phyloP scores from a whole-genome alignment of 2,888 invertebrate genomes.

The Schizaphis graminum region DNA sequence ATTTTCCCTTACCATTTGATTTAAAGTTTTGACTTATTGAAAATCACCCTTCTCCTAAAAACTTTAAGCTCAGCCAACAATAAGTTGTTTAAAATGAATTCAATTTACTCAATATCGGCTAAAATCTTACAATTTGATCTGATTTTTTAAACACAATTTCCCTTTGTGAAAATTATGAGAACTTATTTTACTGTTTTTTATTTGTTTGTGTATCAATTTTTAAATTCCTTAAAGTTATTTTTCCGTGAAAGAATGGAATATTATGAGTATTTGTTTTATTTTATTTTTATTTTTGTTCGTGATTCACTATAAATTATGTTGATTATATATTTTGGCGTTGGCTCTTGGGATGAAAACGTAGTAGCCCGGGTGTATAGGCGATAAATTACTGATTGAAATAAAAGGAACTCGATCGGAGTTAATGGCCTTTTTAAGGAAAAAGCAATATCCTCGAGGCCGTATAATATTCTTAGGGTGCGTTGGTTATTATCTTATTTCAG shows the following conservation, averaged over 20 bases:
- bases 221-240: not conserved
- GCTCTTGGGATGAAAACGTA: conserved; percentile 30
- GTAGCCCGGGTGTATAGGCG: conserved; percentile 12
- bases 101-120: conserved; percentile 18
- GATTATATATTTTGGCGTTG: conserved; percentile 52
- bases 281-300: not conserved
- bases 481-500: conserved; percentile 52
- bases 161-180: not conserved
- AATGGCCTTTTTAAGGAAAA: conserved; percentile 59
- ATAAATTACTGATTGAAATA: conserved; percentile 64
- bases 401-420: conserved; percentile 62
- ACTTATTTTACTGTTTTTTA: not conserved
- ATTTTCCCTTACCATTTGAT: not conserved
- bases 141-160: conserved; percentile 24
- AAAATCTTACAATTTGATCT: conserved; percentile 22
- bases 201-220: conserved; percentile 8
- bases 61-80: conserved; percentile 2
- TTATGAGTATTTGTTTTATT: not conserved
- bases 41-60: not conserved
- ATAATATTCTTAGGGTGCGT: conserved; percentile 54
- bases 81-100: conserved; percentile 33
- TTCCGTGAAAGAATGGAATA: not conserved
- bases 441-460: conserved; percentile 50
- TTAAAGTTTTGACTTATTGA: conserved; percentile 30
- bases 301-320: conserved; percentile 57